Evolutionary conservation across 1,140 invertebrate genomes (phyloP).

Genomic region (Apis mellifera): Amel_HAv3.1 CM009935.2:9817501-9818000

Average conservation of each 20-base stretch:
- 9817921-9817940: background rate
- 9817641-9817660: background rate
- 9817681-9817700: slow-evolving; percentile 2
- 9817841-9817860: background rate
- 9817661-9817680: background rate
- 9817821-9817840: background rate
- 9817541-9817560: too few relatives aligned
- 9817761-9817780: background rate
- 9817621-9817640: background rate
- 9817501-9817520: too few relatives aligned
- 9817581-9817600: background rate
- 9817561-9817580: too few relatives aligned
- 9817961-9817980: background rate
- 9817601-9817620: background rate
- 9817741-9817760: background rate
- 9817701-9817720: background rate
- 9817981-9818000: background rate
- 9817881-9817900: background rate
- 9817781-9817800: too few relatives aligned
- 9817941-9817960: background rate
- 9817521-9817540: too few relatives aligned
- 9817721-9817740: background rate
- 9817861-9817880: too few relatives aligned
- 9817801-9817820: background rate
- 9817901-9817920: background rate